Evolutionary conservation across 2,888 invertebrate genomes (phyloP).

Genomic region (Cotesia congregata): DNA sequence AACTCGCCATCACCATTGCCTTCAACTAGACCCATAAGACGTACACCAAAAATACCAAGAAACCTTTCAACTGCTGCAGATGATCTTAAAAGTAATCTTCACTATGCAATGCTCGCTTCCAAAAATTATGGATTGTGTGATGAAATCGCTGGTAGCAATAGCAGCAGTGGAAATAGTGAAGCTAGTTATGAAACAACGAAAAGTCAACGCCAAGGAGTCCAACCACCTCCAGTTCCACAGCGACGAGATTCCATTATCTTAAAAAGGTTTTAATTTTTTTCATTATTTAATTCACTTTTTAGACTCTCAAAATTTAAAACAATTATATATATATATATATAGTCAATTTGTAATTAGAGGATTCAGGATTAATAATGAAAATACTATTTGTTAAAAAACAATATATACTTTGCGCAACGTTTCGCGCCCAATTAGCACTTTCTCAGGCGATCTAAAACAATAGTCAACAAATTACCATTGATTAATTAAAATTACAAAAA

Average conservation of each 20-base stretch:
- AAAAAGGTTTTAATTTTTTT: slow-evolving; percentile 54
- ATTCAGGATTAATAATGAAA: too few relatives aligned
- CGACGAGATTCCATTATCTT: slow-evolving; percentile 62
- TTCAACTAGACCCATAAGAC: slow-evolving; percentile 75
- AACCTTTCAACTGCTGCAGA: slow-evolving; percentile 78
- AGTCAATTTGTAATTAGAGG: too few relatives aligned
- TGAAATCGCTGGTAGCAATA: slow-evolving; percentile 61
- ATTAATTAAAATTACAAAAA: too few relatives aligned
- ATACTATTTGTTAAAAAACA: too few relatives aligned
- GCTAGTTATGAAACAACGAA: slow-evolving; percentile 65
- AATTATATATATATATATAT: too few relatives aligned
- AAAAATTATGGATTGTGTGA: slow-evolving; percentile 64
- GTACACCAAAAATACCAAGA: slow-evolving; percentile 78
- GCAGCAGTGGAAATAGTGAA: slow-evolving; percentile 60
- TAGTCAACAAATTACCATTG: too few relatives aligned
- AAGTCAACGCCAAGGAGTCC: slow-evolving; percentile 57
- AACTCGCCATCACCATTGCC: slow-evolving; percentile 78
- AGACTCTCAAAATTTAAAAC: too few relatives aligned
- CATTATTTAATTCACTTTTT: neutral
- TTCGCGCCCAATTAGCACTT: too few relatives aligned
- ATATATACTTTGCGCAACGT: too few relatives aligned
- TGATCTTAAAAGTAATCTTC: slow-evolving; percentile 73
- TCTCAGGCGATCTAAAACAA: too few relatives aligned
- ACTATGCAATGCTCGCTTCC: slow-evolving; percentile 67
- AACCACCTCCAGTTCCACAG: slow-evolving; percentile 67